Base-by-base conservation (phyloP, 1,140 invertebrate genomes). In the Geopemphigus sp. region DNA sequence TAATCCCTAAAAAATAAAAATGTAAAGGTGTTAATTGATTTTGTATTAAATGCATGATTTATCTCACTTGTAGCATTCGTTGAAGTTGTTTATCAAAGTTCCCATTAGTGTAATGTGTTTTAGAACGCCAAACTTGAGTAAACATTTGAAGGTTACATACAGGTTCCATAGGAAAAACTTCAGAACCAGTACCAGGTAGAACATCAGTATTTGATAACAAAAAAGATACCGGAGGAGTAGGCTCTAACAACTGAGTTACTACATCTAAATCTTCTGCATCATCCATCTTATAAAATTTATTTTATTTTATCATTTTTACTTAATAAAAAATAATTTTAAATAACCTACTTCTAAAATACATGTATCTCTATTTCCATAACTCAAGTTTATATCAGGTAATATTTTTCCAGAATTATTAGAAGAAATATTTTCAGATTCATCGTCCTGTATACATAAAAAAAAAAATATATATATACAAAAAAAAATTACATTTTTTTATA, bases 141-240 rank as follows among this genome's bases (percentile, higher is more conserved):
- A 96, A 95, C 92, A 95, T 95, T 87, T 96, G 92, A 56, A 95
- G 85, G 86, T 94, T 94, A 82, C 89, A 89, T 0, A 91, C 89
- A 53, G 88, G 83, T 80, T 85, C 83, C 66, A 83, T 73, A 81
- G 81, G 78, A n/a, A 73, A 76, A 50, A 64, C 57, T 45, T 72
- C 81, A 26, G 59, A 81, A 81, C 90, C 88, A 74, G 93, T 85
- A 1, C 93, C 94, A 12, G 93, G 93, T 64, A 94, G 89, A 26
- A 86, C 88, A 85, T 95, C 92, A 1, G 92, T 94, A 84, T 93
- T 95, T n/a, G 93, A 93, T 57, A 95, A 89, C 80, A 94, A 89
- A 84, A 95, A 93, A 81, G 92, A 93, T 68, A 91, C 89, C 0
- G 94, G 94, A 11, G 92, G 90, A 81, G 88, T 88, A 0, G 90